Base-by-base conservation (phyloP, 2,113 vertebrate genomes). In the Xiphorhynchus elegans region DNA sequence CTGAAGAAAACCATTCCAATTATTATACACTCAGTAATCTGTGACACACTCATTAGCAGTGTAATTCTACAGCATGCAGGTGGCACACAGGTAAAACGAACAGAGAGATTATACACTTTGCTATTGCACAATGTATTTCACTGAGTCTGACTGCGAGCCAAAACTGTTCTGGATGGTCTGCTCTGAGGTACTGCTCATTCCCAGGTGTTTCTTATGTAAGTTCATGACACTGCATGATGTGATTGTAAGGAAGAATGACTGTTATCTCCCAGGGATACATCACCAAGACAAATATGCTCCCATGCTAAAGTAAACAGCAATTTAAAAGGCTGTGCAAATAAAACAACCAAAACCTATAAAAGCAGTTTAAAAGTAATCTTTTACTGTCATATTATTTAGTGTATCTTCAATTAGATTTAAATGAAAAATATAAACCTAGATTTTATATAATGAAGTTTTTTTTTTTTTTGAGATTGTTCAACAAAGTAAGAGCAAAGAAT, bases 241-340 rank as follows among this genome's bases (percentile, higher is more conserved):
- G n/a, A 89, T 9, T 92, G 92, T 95, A 94, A 89, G 33, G 35
- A 96, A 96, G 79, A 84, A 94, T 68, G 21, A 37, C 87, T 67
- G 90, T 91, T 78, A 90, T 62, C 85, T 97, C 92, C 17, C 52
- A 94, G 12, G 39, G 39, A 46, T 37, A 68, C 14, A 68, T 23
- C 53, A 60, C 72, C 90, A 95, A 93, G 46, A 95, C 68, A 93
- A 96, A 93, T n/a, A 67, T 11, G 20, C 23, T 95, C 93, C 77
- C 85, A 84, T 68, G 85, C 88, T 77, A 92, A 59, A 96, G 53
- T 73, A 90, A 95, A 84, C 10, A 84, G 9, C 28, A 93, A 78
- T 87, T 59, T 49, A 91, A 74, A 59, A 94, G 90, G 95, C 69
- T 46, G 49, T 77, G 63, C 89, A 92, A 95, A 69, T n/a, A 67